These are phyloP conservation scores for Sympetrum striolatum DNA, from an alignment of 2,888 invertebrate species.

Conservation along the genomic window DNA sequence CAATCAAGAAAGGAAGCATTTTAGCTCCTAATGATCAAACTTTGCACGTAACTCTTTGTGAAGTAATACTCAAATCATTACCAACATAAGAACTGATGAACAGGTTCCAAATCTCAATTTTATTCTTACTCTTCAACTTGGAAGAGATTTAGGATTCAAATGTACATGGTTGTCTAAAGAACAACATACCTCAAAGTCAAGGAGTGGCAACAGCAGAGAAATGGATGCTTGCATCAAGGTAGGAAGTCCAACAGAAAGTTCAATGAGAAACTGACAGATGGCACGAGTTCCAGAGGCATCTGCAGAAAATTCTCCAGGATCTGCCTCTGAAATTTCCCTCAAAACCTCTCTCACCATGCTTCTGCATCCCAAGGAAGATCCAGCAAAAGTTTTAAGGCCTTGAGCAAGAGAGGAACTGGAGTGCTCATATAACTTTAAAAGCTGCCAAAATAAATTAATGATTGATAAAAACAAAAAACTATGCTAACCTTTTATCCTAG, in stretches of 20 bases:
- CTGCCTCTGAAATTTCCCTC: conserved; percentile 74
- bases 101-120: no score
- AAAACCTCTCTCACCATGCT: conserved; percentile 77
- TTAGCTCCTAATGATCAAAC: no score
- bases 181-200: conserved; percentile 57
- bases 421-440: conserved; percentile 79
- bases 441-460: conserved; percentile 63
- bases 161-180: no score
- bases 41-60: no score
- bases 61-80: no score
- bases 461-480: conserved; percentile 41
- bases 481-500: background rate
- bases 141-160: no score
- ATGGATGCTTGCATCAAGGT: conserved; percentile 66
- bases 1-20: no score
- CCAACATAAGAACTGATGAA: no score
- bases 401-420: conserved; percentile 72
- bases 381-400: conserved; percentile 64
- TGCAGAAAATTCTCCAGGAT: conserved; percentile 63
- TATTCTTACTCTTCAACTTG: no score
- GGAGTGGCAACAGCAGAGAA: conserved; percentile 53
- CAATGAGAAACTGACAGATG: conserved; percentile 66
- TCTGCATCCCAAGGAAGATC: conserved; percentile 64
- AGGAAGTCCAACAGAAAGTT: conserved; percentile 69
- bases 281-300: conserved; percentile 51